Conservation (phyloP, 2,113 vertebrate species). For the Hemichromis elongatus region DNA sequence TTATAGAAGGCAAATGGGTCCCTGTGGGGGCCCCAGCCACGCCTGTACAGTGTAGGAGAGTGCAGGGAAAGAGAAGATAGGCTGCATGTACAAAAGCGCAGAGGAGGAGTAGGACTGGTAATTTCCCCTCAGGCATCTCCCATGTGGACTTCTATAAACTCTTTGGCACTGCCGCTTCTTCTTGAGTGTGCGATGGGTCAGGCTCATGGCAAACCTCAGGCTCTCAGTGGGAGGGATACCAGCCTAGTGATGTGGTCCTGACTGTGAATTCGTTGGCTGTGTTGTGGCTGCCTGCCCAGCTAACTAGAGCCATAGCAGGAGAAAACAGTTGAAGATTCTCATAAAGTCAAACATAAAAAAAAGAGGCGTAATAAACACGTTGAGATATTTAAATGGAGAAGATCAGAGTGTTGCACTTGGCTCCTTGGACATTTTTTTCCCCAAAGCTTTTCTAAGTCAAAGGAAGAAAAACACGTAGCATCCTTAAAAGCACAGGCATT, state of each 20-base stretch:
- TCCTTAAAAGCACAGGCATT: slow-evolving; percentile 42
- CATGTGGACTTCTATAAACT: slow-evolving; percentile 32
- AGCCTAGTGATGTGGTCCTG: slow-evolving; percentile 20
- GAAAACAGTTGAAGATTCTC: not conserved
- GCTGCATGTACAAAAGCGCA: not conserved
- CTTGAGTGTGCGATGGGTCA: slow-evolving; percentile 25
- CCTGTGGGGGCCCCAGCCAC: slow-evolving; percentile 5
- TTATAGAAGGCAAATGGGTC: slow-evolving; percentile 46
- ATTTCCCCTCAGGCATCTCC: slow-evolving; percentile 23
- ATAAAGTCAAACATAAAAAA: slow-evolving; percentile 21
- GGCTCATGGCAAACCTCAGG: slow-evolving; percentile 3
- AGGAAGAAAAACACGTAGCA: not conserved
- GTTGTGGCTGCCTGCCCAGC: not conserved
- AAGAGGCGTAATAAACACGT: slow-evolving; percentile 16
- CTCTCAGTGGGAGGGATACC: slow-evolving; percentile 11
- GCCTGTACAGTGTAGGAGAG: slow-evolving; percentile 29
- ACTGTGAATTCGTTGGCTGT: not conserved
- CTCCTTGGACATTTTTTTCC: not conserved
- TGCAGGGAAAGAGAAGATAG: not conserved
- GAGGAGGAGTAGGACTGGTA: not conserved
- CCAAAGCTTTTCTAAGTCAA: slow-evolving; percentile 31
- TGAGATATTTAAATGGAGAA: slow-evolving; percentile 30
- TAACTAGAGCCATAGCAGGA: not conserved
- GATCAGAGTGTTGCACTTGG: slow-evolving; percentile 26
- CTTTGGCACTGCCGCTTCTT: slow-evolving; percentile 7